Conservation (phyloP, 2,113 vertebrate genomes). For the Chinchilla lanigera region DNA sequence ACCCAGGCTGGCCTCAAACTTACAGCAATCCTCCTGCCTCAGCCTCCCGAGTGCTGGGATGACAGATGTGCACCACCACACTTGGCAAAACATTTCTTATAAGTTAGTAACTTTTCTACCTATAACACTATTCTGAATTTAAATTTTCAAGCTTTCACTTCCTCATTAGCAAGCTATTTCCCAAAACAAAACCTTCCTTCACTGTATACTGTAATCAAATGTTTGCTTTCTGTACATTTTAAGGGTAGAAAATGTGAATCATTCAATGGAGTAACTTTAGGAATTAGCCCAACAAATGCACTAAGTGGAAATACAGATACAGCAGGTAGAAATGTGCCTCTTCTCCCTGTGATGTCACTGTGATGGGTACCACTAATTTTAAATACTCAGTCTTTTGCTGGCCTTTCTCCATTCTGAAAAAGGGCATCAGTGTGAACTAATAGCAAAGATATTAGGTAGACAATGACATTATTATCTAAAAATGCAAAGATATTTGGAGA, state of each 20-base stretch:
- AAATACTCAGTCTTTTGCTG: background rate
- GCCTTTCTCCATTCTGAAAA: background rate
- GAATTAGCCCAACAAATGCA: conserved; percentile 11
- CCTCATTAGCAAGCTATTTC: conserved; percentile 15
- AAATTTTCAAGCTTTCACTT: conserved; percentile 35
- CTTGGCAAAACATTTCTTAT: background rate
- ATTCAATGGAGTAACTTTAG: conserved; percentile 43
- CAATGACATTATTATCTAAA: background rate
- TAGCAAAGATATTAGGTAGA: background rate
- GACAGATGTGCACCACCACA: too few relatives aligned
- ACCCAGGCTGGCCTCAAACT: too few relatives aligned
- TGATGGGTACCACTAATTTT: background rate
- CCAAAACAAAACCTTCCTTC: conserved; percentile 28
- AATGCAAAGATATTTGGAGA: background rate
- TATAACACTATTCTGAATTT: conserved; percentile 22
- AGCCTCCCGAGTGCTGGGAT: too few relatives aligned
- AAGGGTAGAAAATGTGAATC: conserved; percentile 55
- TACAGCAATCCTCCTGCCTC: too few relatives aligned
- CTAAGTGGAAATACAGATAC: background rate
- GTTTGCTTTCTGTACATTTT: background rate
- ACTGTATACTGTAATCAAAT: conserved; percentile 45
- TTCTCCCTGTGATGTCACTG: background rate
- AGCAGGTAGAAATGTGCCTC: background rate
- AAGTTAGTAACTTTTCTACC: conserved; percentile 52
- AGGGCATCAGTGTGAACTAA: background rate